Percentiles rank a stretch among this genome's conserved stretches.
Evolutionary conservation across 64 coral and sea anemone species (phyloP).

Genomic region (Porites australiensis): DNA sequence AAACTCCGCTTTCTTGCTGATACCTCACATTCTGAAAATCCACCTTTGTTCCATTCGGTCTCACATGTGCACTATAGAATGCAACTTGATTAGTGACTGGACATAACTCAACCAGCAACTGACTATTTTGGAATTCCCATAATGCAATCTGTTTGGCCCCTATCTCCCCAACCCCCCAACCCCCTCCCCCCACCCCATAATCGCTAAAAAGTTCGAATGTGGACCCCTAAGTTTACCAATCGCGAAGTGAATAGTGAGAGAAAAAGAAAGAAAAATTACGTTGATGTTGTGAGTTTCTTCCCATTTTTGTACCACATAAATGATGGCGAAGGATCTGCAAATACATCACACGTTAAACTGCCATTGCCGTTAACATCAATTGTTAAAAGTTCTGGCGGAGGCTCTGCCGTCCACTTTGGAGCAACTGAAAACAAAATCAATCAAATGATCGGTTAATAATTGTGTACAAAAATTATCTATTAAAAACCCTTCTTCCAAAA

Average conservation of each 20-base stretch:
- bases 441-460: too few species aligned
- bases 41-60: neutral
- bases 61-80: neutral
- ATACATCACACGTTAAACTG: conserved; percentile 41
- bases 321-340: conserved; percentile 8
- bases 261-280: neutral
- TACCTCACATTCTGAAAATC: neutral
- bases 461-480: too few species aligned
- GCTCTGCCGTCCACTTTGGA: conserved; percentile 7
- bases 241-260: neutral
- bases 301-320: conserved; percentile 53
- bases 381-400: neutral
- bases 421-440: conserved; percentile 14
- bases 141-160: too few species aligned
- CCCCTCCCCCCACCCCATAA: too few species aligned
- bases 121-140: too few species aligned
- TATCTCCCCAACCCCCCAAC: too few species aligned
- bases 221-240: neutral
- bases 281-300: neutral
- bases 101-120: too few species aligned
- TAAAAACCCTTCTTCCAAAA: too few species aligned
- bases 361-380: conserved; percentile 14
- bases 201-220: neutral
- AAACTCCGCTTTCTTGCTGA: conserved; percentile 3
- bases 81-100: neutral